Evolutionary conservation across 2,113 vertebrate species (phyloP).

Genomic region (Motacilla tschutschensis): DNA sequence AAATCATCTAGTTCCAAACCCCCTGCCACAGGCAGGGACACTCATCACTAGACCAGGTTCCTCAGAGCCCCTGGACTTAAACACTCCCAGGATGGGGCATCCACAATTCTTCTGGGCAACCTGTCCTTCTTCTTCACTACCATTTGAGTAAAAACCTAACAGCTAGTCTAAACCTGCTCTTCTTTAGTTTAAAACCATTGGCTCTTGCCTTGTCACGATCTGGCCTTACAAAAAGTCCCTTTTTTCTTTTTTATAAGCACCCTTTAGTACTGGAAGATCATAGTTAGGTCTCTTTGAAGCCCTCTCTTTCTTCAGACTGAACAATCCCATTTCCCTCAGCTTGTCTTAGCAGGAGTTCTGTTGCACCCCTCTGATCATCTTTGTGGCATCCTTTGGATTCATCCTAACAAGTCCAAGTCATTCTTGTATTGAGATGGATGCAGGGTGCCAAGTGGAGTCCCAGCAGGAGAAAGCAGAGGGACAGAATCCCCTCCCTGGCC

Average conservation of each 20-base stretch:
- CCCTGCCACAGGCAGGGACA: not conserved
- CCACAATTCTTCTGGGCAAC: not conserved
- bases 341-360: not conserved
- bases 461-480: not conserved
- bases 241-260: not conserved
- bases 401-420: not conserved
- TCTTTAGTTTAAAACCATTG: not conserved
- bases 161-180: not conserved
- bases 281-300: not conserved
- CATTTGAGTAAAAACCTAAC: not conserved
- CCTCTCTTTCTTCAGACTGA: not conserved
- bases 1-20: not conserved
- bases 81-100: not conserved
- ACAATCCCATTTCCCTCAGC: too few species aligned
- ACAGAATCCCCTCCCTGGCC: not conserved
- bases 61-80: not conserved
- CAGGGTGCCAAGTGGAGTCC: accelerated
- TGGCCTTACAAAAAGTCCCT: not conserved
- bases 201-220: not conserved
- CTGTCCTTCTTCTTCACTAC: not conserved
- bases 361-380: not conserved
- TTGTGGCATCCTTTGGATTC: not conserved
- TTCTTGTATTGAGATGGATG: not conserved
- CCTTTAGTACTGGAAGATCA: not conserved
- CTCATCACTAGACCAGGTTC: not conserved